Evolutionary conservation across 2,113 vertebrate genomes (phyloP).

Genomic region (Formicarius rufipectus): DNA sequence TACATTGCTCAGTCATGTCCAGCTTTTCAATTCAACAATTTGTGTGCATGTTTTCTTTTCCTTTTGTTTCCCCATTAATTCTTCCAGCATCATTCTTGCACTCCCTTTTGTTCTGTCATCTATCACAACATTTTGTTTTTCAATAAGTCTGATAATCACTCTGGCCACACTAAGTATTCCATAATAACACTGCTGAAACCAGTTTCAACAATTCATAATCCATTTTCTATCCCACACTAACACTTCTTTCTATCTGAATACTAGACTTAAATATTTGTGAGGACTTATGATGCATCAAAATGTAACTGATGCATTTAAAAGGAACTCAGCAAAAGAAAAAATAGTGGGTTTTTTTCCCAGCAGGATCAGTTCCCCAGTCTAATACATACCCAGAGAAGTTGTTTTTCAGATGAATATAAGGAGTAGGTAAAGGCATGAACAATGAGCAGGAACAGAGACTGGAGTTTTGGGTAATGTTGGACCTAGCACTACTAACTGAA

Average conservation of each 20-base stretch:
- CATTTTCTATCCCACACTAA: background rate
- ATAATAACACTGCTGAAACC: background rate
- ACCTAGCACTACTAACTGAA: background rate
- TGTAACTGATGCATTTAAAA: background rate
- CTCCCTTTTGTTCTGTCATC: background rate
- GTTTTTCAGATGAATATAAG: background rate
- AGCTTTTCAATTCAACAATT: background rate
- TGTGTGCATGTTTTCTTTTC: background rate
- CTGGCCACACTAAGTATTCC: background rate
- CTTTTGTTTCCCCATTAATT: background rate
- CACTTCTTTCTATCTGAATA: background rate
- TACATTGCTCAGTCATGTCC: too few species aligned
- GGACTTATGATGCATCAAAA: background rate
- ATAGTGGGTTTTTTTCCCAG: rapidly evolving
- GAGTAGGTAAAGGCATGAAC: background rate
- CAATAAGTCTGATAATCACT: background rate
- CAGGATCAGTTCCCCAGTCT: background rate
- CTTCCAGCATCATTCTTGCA: background rate
- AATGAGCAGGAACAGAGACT: background rate
- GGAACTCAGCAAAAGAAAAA: background rate
- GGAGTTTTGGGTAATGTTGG: background rate
- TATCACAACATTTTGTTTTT: background rate
- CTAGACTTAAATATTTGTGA: background rate
- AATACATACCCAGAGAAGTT: background rate
- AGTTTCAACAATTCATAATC: background rate